Base-by-base conservation (phyloP, 2,797 vertebrate species). In the Carduelis carduelis region DNA sequence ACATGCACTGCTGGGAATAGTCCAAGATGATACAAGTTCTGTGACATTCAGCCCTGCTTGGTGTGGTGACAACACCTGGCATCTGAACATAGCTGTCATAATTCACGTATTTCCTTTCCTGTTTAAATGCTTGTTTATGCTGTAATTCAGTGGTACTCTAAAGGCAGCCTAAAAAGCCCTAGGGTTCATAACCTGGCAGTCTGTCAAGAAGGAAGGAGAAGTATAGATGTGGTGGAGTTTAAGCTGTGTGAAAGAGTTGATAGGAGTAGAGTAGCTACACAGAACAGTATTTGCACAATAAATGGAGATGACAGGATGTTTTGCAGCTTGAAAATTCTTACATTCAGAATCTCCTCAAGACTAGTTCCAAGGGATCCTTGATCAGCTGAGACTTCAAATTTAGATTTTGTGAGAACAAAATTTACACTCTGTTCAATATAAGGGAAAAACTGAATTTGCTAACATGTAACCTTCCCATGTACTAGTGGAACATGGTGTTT, bases 1-100 rank as follows among this genome's bases (percentile, higher is more conserved):
- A 18, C 0, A 0, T 87, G 46, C 1, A 2, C 47, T 41, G 7
- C 12, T 12, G 49, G 28, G 34, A 64, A 10, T 50, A 23, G 34
- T 78, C 65, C 34, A 75, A 22, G 23, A 59, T 75, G 37, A 32
- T 50, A 32, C 56, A 28, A 32, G 39, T 75, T 75, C 15, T 26
- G 20, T 71, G 77, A 20, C 1, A 1, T 69, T 78, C 47, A 76
- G 43, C 61, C 43, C 11, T 9, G 11, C 59, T 46, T 84, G 24
- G 77, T 46, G 26, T n/a, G 14, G 34, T 70, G 56, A 70, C 47
- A 61, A 26, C 21, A 57, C n/a, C 15, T 89, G 61, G 27, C 35
- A 30, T 0, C 0, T 71, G 49, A 34, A 74, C 61, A n/a, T 60
- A 71, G 57, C 43, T 68, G n/a, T 16, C 20, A 4, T n/a, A 75